phyloP scores from a whole-genome alignment of 2,797 vertebrate genomes.

The Pelochelys cantorii region DNA sequence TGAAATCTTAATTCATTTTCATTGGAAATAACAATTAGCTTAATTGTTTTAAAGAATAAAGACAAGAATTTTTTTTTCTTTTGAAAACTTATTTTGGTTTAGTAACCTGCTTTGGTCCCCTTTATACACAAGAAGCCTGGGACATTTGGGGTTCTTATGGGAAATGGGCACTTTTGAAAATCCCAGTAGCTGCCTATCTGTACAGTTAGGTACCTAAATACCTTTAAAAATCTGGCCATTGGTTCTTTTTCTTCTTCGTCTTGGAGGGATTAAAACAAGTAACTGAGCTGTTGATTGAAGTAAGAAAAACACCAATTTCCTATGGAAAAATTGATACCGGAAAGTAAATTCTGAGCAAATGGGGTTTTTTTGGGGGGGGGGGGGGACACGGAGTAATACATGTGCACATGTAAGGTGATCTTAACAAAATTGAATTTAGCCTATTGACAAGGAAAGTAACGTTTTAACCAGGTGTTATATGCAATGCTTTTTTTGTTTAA shows the following conservation, averaged over 20 bases:
- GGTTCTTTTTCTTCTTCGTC: background rate
- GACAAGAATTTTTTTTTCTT: background rate
- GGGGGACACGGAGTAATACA: background rate
- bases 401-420: rapidly evolving
- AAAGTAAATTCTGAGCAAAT: background rate
- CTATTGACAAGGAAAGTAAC: background rate
- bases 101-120: background rate
- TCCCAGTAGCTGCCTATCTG: background rate
- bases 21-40: background rate
- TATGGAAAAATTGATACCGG: background rate
- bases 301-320: background rate
- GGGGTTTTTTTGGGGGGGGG: background rate
- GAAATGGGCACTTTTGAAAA: background rate
- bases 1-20: background rate
- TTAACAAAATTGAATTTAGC: background rate
- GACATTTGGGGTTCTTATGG: background rate
- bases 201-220: background rate
- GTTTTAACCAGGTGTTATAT: background rate
- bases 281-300: background rate
- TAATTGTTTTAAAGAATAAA: background rate
- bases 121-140: background rate
- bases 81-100: background rate
- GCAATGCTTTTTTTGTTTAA: too few relatives aligned
- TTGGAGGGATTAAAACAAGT: background rate
- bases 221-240: background rate